Base-by-base conservation (phyloP, 2,797 vertebrate species). In the Sebastes melanostomus region DNA sequence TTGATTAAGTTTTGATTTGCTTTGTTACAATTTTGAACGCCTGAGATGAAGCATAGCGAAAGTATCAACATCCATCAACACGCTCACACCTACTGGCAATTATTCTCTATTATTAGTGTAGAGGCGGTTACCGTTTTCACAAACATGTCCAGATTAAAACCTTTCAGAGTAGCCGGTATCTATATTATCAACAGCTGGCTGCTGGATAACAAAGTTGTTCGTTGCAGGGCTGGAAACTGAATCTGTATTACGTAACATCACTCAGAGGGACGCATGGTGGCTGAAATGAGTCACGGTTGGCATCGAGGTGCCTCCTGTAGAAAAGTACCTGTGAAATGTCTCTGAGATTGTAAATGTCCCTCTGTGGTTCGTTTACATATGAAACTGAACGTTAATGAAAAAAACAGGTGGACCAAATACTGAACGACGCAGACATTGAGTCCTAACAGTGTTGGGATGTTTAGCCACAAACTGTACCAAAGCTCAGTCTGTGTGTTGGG, bases 251-350 rank as follows among this genome's bases (percentile, higher is more conserved):
- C 16, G 13, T 75, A 13, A 75, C 32, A 16, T 36, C 42, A 16
- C 7, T 52, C 34, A 32, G 66, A 13, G 72, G 70, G 63, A 61
- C 5, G 12, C 36, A 14, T 1, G 24, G 62, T 24, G 77, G 71
- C 77, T 69, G 13, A 46, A 69, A 32, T 80, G 78, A 80, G 71
- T 80, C 78, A 80, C 1, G 16, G 56, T 4, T 69, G 78, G 72
- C 71, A 32, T 12, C 25, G 5, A 61, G 46, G 46, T 4, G 11
- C 6, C 32, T 56, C 27, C n/a, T 54, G 11, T 8, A 46, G 46
- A 60, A 62, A 38, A 42, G 16, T 20, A 16, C 7, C n/a, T 22
- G 52, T 22, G n/a, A 54, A 54, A 54, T 11, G 52, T 54, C 52
- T 71, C 24, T 4, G 52, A 66, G 16, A 8, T 16, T 20, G 22